Base-by-base conservation (phyloP, 2,797 vertebrate species). In the Malurus splendens region DNA sequence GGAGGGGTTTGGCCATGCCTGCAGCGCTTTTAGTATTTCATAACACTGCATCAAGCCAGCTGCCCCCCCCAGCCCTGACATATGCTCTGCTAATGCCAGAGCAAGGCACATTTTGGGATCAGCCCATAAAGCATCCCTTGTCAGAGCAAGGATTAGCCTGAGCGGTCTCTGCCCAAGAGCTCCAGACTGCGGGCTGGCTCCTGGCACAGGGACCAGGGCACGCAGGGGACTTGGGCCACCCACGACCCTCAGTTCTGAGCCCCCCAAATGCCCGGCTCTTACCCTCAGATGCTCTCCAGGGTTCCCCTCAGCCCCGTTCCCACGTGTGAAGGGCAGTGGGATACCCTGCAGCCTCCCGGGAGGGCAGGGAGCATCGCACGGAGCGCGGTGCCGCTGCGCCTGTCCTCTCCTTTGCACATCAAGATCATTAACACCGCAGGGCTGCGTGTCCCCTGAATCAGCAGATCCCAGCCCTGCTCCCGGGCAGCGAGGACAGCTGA, bases 401-500 rank as follows among this genome's bases (percentile, higher is more conserved):
- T 3, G 48, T 71, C 75, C 93, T 89, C 75, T 71, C 24, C 1
- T 42, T 27, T 18, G 42, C 81, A 61, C 78, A 39, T 3, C 87
- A 32, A 28, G 72, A 70, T 82, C 86, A 50, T 45, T 42, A 39
- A 39, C 84, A 18, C 72, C 6, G 23, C 90, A 85, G 92, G 80
- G 86, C 89, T 83, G 66, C 2, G 1, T 3, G 66, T 89, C 82
- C 89, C 71, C 94, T 90, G 93, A 93, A 66, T 90, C 92, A 89
- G 92, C 93, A 87, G 30, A 85, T 87, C 75, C 17, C 72, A 36
- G 87, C 62, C 75, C 78, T 8, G 74, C 4, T 89, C 87, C 83
- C 4, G 1, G 30, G 17, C 70, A 16, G 71, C 0, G 6, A 75
- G 86, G 78, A 79, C 90, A 72, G 71, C 71, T 27, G 65, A 61